Base-by-base conservation (phyloP, 2,888 invertebrate species). In the Hemithea aestivaria region DNA sequence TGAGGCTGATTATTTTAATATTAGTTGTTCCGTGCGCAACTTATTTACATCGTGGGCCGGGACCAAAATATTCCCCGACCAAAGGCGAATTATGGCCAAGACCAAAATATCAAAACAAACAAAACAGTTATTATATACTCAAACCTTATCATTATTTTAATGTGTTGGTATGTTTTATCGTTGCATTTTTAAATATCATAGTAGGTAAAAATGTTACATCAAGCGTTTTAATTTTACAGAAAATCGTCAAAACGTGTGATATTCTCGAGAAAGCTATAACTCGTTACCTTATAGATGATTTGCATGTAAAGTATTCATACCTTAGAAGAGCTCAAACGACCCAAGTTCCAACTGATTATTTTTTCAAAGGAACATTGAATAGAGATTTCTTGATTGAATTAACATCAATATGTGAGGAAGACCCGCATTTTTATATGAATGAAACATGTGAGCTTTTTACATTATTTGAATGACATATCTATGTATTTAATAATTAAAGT, bases 31-130 rank as follows among this genome's bases (percentile, higher is more conserved):
- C n/a, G n/a, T n/a, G n/a, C n/a, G n/a, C n/a, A n/a, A n/a, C n/a
- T n/a, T n/a, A n/a, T n/a, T n/a, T n/a, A n/a, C n/a, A n/a, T n/a
- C n/a, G n/a, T 7, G 16, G 80, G 12, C 69, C 84, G 7, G 90
- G 90, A 0, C 87, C 90, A 0, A 69, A 62, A 60, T 84, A 88
- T 7, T 76, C 69, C 0, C 79, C 91, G 0, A 91, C 91, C 0
- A 80, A 84, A 42, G 93, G 93, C 1, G 88, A 89, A 66, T 88
- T 91, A 0, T 93, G 93, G 93, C 94, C 94, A 0, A 76, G 88
- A 58, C 92, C 93, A 0, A 89, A 89, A 44, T 51, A 73, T 1
- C 88, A 90, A 62, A 62, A 63, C 80, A 50, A 58, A 65, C 23
- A 57, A 70, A 9, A 62, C 68, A 3, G 88, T 71, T 68, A 83